Evolutionary conservation across 2,113 vertebrate species (phyloP), one percentile per base, ranked within the genome.

Genomic region (Pristiophorus japonicus): DNA sequence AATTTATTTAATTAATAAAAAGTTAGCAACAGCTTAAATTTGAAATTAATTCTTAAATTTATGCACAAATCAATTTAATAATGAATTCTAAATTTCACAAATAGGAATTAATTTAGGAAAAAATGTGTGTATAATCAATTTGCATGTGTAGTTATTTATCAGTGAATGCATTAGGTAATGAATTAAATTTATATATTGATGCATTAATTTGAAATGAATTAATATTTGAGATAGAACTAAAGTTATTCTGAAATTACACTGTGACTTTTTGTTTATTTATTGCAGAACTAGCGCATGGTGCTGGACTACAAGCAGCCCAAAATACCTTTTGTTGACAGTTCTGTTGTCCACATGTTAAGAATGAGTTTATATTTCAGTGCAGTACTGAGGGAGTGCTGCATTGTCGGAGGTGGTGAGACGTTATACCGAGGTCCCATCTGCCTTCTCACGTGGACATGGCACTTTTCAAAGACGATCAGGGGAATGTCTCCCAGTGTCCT

Each of bases 191-290:
- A 20, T 1, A 38, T 24, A 20, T 22, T 63, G 16, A 62, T 91
- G 88, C 38, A 91, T 91, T 91, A 38, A n/a, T 91, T 91, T 91
- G 34, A 63, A 91, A 63, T 63, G 18, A 20, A 63, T 62, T 91
- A n/a, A 91, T 20, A 18, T 63, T 11, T n/a, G n/a, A 91, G 34
- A n/a, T 38, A 8, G 12, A 14, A 91, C 34, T 38, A 42, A 63
- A 59, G 51, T 63, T 22, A 63, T n/a, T 63, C 34, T 38, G 16
- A 91, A 62, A 38, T 91, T 0, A 59, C 10, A 20, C 22, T 91
- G 30, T n/a, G n/a, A 63, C 6, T 24, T 55, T 30, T 91, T 91
- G 4, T 62, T 3, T 62, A 91, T n/a, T n/a, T n/a, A 62, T 12
- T 11, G n/a, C 34, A 62, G 18, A 47, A 47, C 42, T 45, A n/a